phyloP scores from a whole-genome alignment of 1,140 invertebrate species.

The roundworm (Caenorhabditis elegans) region WBcel235 BX284606.5:2967001-2967500 shows the following conservation, averaged over 20 bases:
- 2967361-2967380: constrained; percentile 55
- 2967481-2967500: background rate
- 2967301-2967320: constrained; percentile 70
- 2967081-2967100: background rate
- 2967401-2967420: constrained; percentile 5
- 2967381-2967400: constrained; percentile 47
- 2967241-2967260: constrained; percentile 87
- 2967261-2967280: constrained; percentile 92
- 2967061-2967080: too few species aligned
- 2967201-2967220: constrained; percentile 19
- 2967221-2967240: constrained; percentile 69
- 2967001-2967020: too few species aligned
- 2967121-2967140: constrained; percentile 73
- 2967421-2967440: constrained; percentile 18
- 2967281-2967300: constrained; percentile 87
- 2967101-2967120: constrained; percentile 58
- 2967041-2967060: too few species aligned
- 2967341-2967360: constrained; percentile 57
- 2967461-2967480: background rate
- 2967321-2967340: background rate
- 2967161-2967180: constrained; percentile 57
- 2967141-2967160: constrained; percentile 63
- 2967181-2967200: constrained; percentile 49
- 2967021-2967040: too few species aligned
- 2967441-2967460: constrained; percentile 12